phyloP scores from a whole-genome alignment of 2,113 vertebrate species.

The Harpagus bidentatus region DNA sequence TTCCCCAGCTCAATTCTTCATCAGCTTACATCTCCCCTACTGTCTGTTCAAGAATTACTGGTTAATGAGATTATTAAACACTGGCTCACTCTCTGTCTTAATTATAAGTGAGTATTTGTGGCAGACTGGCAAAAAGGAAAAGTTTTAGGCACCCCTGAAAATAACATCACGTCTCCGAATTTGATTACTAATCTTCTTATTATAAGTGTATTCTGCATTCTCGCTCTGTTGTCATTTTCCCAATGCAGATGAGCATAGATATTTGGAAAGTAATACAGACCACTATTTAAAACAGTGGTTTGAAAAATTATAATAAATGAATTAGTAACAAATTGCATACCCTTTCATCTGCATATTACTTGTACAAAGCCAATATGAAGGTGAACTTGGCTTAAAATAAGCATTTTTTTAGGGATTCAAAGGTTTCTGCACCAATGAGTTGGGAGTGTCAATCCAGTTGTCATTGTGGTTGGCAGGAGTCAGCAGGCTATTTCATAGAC shows the following conservation, averaged over 20 bases:
- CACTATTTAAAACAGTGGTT: neutral
- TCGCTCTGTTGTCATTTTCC: neutral
- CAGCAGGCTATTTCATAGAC: neutral
- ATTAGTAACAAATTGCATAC: neutral
- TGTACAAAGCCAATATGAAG: neutral
- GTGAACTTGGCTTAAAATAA: neutral
- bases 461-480: neutral
- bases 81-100: neutral
- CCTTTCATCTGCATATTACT: neutral
- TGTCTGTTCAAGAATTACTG: neutral
- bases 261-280: neutral
- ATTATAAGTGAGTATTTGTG: neutral
- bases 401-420: neutral
- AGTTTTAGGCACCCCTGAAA: neutral
- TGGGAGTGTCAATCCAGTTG: neutral
- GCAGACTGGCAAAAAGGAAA: neutral
- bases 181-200: neutral
- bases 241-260: neutral
- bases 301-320: neutral
- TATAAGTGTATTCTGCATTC: neutral
- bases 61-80: neutral
- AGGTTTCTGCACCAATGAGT: neutral
- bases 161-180: fast-evolving
- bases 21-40: neutral
- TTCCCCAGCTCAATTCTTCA: neutral